Percentiles rank a stretch among this genome's conserved stretches.
Evolutionary conservation across 2,113 vertebrate species (phyloP).

Genomic region (Podilymbus podiceps): DNA sequence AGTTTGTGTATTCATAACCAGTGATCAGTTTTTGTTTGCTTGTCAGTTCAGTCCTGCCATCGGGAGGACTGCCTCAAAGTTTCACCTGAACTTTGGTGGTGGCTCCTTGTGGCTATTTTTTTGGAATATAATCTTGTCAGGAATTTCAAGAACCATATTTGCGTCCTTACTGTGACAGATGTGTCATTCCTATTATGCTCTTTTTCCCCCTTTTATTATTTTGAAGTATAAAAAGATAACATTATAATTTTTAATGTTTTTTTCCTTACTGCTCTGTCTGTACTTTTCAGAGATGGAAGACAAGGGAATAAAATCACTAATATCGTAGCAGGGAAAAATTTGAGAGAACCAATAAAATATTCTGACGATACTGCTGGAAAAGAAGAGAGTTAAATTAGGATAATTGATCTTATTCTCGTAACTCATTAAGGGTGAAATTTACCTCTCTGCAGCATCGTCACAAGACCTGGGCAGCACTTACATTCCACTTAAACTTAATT

Average conservation of each 20-base stretch:
- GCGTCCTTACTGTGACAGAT: neutral
- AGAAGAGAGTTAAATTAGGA: neutral
- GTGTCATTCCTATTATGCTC: neutral
- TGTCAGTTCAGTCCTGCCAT: neutral
- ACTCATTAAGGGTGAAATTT: neutral
- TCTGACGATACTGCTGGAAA: neutral
- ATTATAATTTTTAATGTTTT: neutral
- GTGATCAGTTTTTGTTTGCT: neutral
- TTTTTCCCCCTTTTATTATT: neutral
- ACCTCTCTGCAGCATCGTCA: neutral
- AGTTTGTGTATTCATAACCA: neutral
- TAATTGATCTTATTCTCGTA: constrained; percentile 34
- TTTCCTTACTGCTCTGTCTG: neutral
- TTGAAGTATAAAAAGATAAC: neutral
- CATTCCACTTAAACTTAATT: constrained; percentile 30
- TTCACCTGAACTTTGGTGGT: neutral
- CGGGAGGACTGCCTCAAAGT: neutral
- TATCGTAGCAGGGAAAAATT: neutral
- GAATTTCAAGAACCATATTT: neutral
- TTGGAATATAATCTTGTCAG: neutral
- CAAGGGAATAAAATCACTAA: neutral
- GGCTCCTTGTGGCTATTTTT: neutral
- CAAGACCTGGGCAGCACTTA: constrained; percentile 13
- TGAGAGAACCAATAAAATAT: neutral
- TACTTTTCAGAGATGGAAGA: neutral